phyloP scores from a whole-genome alignment of 2,888 invertebrate species.

The Tenthredo amoena region DNA sequence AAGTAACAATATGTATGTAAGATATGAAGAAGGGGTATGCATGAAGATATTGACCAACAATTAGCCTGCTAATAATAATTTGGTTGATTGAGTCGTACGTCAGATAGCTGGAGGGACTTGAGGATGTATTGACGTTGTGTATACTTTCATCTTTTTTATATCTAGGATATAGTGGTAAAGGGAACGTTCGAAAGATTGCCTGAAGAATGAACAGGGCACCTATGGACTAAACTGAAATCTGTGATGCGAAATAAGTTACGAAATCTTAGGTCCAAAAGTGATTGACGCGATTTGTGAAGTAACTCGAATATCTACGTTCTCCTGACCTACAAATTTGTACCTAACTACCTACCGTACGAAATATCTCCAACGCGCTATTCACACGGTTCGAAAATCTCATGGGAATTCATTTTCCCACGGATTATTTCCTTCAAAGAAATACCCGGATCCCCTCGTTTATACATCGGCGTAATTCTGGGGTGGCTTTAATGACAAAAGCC shows the following conservation, averaged over 20 bases:
- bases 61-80: not conserved
- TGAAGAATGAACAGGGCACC: not conserved
- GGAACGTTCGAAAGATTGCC: not conserved
- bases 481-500: too few relatives aligned
- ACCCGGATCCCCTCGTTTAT: too few relatives aligned
- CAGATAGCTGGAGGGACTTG: not conserved
- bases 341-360: not conserved
- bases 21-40: not conserved
- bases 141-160: not conserved
- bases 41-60: not conserved
- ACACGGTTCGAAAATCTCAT: not conserved
- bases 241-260: slow-evolving; percentile 8
- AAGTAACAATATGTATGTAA: not conserved
- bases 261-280: slow-evolving; percentile 5
- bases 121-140: not conserved
- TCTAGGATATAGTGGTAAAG: not conserved
- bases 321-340: slow-evolving; percentile 17
- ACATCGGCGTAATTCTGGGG: too few relatives aligned
- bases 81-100: not conserved
- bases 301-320: slow-evolving; percentile 33
- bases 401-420: not conserved
- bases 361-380: not conserved
- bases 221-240: not conserved
- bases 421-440: not conserved
- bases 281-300: slow-evolving; percentile 40